phyloP scores from a whole-genome alignment of 2,888 invertebrate genomes.

The Dolomedes plantarius region DNA sequence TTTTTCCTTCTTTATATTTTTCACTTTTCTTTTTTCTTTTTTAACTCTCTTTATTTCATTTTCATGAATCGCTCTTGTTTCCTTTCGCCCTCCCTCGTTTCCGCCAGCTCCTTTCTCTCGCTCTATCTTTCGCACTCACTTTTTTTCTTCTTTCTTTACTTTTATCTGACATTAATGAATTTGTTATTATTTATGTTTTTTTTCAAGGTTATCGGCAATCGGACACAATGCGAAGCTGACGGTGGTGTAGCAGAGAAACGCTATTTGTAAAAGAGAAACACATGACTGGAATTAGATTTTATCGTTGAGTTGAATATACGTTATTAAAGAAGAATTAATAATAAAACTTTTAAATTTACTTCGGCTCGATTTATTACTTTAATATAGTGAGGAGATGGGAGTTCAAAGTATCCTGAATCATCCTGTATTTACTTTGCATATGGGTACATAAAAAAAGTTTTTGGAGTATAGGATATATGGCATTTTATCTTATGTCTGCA shows the following conservation, averaged over 20 bases:
- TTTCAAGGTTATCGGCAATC: slow-evolving; percentile 5
- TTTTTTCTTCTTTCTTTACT: background rate
- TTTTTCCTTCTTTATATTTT: background rate
- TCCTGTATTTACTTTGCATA: no score
- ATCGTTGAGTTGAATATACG: background rate
- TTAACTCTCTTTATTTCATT: slow-evolving; percentile 3
- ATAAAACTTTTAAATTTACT: background rate
- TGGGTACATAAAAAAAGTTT: no score
- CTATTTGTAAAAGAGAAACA: background rate
- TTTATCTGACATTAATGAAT: background rate
- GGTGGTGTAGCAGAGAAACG: background rate
- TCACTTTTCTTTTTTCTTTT: background rate
- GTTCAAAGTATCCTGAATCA: no score
- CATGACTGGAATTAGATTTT: background rate
- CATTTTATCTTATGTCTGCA: no score
- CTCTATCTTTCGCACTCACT: background rate
- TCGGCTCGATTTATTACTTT: no score
- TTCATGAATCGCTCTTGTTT: background rate
- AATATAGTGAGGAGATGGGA: no score
- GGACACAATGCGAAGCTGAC: background rate
- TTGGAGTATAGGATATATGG: no score
- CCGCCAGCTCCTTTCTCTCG: background rate
- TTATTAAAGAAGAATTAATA: background rate
- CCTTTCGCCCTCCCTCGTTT: slow-evolving; percentile 14
- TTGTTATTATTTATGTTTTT: slow-evolving; percentile 9